A percentile compares a stretch with the other conserved stretches of the same genome.
Conservation (phyloP, 2,113 vertebrate species). For the Chloebia gouldiae region DNA sequence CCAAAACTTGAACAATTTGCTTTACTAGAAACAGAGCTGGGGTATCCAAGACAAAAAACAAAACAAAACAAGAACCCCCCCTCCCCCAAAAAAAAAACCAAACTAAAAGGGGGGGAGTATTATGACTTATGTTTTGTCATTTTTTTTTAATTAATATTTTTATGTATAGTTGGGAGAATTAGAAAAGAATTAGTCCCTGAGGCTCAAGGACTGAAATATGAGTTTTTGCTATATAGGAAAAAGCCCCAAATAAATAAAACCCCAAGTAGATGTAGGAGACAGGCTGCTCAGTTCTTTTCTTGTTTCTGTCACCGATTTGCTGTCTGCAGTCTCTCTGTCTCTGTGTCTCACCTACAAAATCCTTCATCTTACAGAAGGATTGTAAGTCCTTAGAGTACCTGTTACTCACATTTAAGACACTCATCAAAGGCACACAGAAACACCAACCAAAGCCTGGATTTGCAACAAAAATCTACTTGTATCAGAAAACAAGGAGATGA, state of each 20-base stretch:
- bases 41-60: not conserved
- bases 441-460: not conserved
- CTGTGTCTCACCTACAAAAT: not conserved
- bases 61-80: not conserved
- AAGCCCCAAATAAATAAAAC: not conserved
- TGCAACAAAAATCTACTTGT: not conserved
- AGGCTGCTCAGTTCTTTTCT: not conserved
- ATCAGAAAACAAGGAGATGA: not conserved
- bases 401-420: not conserved
- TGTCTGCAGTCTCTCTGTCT: not conserved
- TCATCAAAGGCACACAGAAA: not conserved
- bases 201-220: not conserved
- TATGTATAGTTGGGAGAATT: not conserved
- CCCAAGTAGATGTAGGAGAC: not conserved
- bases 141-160: not conserved
- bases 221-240: not conserved
- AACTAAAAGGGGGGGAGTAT: accelerated
- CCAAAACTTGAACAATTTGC: not conserved
- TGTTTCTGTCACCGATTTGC: not conserved
- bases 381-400: not conserved
- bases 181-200: too few species aligned
- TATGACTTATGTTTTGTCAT: not conserved
- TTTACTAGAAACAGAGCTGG: not conserved
- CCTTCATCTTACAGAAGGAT: not conserved
- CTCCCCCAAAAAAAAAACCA: not conserved